These are phyloP conservation scores for Neelides sp. DNA, from an alignment of 1,140 invertebrate species.

Conservation along the genomic window DNA sequence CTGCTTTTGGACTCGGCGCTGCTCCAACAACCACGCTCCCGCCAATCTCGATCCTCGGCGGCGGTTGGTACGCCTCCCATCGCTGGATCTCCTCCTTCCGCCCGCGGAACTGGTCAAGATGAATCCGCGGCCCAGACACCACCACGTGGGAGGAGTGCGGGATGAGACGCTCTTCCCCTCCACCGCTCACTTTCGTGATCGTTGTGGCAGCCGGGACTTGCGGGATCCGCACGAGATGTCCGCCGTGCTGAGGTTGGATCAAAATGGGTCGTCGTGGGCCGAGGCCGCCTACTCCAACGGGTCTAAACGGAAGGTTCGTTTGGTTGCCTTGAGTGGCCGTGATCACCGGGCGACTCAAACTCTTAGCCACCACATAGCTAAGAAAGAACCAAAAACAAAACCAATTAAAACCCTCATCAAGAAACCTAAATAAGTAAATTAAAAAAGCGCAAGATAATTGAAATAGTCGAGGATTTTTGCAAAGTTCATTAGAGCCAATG, in stretches of 20 bases:
- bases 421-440: too few species aligned
- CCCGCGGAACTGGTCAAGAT: not conserved
- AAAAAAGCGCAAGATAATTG: too few species aligned
- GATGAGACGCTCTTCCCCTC: constrained; percentile 16
- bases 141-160: constrained; percentile 13
- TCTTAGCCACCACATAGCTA: not conserved
- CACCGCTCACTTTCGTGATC: constrained; percentile 26
- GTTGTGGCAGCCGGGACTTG: constrained; percentile 29
- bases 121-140: constrained; percentile 7
- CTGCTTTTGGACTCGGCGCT: constrained; percentile 30
- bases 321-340: constrained; percentile 7
- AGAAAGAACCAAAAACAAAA: too few species aligned
- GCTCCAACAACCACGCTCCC: constrained; percentile 13
- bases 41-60: constrained; percentile 23
- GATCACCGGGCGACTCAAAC: not conserved
- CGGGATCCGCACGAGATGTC: constrained; percentile 24
- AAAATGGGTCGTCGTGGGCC: not conserved
- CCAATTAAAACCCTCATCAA: too few species aligned
- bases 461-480: too few species aligned
- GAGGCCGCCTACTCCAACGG: not conserved
- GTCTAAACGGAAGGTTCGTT: not conserved
- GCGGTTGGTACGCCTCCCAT: too few species aligned
- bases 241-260: constrained; percentile 11
- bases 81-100: too few species aligned
- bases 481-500: too few species aligned